Percentiles rank a stretch among this genome's conserved stretches.
phyloP scores from a whole-genome alignment of 2,113 vertebrate genomes.

The Paramormyrops kingsleyae region DNA sequence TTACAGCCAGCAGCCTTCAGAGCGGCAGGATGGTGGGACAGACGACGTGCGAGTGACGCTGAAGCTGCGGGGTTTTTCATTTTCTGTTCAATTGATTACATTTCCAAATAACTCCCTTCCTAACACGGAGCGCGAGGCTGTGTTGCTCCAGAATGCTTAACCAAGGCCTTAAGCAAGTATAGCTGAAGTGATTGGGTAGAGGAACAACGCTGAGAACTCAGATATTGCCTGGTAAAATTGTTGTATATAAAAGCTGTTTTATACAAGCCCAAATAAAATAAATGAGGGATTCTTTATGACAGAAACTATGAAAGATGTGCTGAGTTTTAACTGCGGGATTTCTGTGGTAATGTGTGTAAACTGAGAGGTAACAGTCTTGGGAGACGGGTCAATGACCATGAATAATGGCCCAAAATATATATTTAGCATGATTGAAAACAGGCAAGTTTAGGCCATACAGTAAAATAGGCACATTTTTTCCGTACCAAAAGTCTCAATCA shows the following conservation, averaged over 20 bases:
- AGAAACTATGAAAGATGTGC: neutral
- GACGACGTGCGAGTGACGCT: neutral
- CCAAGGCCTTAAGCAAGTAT: neutral
- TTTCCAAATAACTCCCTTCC: neutral
- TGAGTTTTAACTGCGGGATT: neutral
- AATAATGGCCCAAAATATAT: neutral
- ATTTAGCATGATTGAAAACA: neutral
- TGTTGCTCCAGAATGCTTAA: neutral
- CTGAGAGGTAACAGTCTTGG: neutral
- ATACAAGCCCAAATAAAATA: neutral
- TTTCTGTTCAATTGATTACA: neutral
- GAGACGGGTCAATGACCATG: neutral
- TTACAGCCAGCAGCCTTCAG: neutral
- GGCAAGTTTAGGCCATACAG: neutral
- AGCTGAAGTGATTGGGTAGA: neutral
- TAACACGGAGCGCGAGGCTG: neutral
- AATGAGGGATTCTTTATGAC: neutral
- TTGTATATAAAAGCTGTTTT: neutral
- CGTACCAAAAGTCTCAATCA: neutral
- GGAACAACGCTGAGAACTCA: neutral
- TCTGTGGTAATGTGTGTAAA: neutral
- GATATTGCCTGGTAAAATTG: neutral
- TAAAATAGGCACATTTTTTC: neutral
- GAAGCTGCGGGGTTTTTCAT: neutral
- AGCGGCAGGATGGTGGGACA: neutral